Percentiles rank a stretch among this genome's conserved stretches.
Conservation (phyloP, 1,140 invertebrate genomes). For the Caerostris extrusa region DNA sequence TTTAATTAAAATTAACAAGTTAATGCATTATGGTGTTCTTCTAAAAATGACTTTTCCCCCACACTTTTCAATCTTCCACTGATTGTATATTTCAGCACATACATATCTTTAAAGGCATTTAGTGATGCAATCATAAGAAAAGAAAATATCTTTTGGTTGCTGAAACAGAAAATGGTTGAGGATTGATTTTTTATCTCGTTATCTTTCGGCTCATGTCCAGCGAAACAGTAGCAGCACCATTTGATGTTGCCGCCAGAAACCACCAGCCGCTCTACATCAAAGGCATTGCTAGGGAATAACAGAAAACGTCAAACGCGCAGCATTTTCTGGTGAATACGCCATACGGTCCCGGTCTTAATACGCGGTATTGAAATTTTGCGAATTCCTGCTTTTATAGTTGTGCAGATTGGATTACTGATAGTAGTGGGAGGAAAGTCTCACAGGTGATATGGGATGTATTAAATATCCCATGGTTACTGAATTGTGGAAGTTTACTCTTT, state of each 20-base stretch:
- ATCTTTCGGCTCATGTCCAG: conserved; percentile 1
- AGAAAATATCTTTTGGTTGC: too few relatives aligned
- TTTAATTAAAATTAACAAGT: too few relatives aligned
- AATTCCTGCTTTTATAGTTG: conserved; percentile 22
- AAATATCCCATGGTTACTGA: background rate
- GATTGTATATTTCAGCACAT: too few relatives aligned
- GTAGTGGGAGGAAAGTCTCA: background rate
- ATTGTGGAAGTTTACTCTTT: background rate
- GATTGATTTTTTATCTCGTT: conserved; percentile 54
- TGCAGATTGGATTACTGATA: background rate
- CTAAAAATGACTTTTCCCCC: too few relatives aligned
- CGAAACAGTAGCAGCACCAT: background rate
- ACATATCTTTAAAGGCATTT: background rate
- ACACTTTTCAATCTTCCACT: too few relatives aligned
- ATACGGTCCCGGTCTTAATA: background rate
- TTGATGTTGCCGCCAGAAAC: conserved; percentile 53
- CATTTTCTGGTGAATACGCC: background rate
- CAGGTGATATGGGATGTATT: background rate
- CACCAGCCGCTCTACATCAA: background rate
- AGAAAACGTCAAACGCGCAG: background rate
- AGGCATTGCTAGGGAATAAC: conserved; percentile 3
- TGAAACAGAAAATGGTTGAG: background rate
- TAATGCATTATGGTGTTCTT: too few relatives aligned
- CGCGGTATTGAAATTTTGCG: background rate
- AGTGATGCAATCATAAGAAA: too few relatives aligned